These are phyloP conservation scores for Euglossa dilemma DNA, from an alignment of 1,140 invertebrate species.

Conservation along the genomic window DNA sequence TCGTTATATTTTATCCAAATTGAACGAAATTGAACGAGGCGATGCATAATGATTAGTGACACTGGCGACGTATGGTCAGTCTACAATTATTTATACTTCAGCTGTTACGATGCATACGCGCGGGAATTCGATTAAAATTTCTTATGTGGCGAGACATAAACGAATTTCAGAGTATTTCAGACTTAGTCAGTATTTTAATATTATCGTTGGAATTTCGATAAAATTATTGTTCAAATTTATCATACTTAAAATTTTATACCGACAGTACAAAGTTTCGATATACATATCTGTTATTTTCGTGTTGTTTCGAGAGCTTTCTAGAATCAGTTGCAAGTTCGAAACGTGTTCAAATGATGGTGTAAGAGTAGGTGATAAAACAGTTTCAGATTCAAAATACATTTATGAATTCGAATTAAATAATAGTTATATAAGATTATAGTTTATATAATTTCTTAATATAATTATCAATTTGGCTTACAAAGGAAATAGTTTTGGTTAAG, in stretches of 20 bases:
- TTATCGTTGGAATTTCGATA: not conserved
- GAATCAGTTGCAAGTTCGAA: not conserved
- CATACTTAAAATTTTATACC: not conserved
- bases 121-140: constrained; percentile 54
- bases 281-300: not conserved
- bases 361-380: no score
- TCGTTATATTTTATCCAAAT: constrained; percentile 32
- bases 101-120: not conserved
- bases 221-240: constrained; percentile 8
- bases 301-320: not conserved
- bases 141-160: constrained; percentile 48
- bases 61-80: not conserved
- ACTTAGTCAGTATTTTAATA: not conserved
- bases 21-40: constrained; percentile 35
- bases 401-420: no score
- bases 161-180: constrained; percentile 36
- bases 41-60: constrained; percentile 20
- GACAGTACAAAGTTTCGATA: no score
- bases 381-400: no score
- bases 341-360: no score
- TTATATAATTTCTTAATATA: no score
- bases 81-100: constrained; percentile 52
- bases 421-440: no score
- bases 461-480: no score
- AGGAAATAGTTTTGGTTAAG: no score